These are phyloP conservation scores for Eudasyphora cyanicolor DNA, from an alignment of 2,888 invertebrate genomes.

Conservation along the genomic window DNA sequence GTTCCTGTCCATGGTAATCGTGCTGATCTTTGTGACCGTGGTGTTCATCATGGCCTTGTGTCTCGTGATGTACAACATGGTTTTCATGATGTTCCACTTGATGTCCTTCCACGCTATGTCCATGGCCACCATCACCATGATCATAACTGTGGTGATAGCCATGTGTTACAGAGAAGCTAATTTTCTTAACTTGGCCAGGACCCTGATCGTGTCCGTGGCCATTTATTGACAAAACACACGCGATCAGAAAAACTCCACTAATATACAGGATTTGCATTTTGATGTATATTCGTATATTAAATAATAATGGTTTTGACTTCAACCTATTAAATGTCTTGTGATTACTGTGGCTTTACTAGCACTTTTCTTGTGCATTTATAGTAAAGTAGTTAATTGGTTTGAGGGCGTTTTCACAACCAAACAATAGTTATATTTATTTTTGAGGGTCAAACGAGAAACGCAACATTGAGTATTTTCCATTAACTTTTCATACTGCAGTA, in stretches of 20 bases:
- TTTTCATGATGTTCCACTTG: background rate
- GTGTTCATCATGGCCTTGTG: background rate
- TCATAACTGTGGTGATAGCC: background rate
- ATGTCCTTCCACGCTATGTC: background rate
- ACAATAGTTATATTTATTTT: too few species aligned
- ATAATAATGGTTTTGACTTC: background rate
- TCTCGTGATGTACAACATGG: background rate
- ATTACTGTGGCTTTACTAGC: background rate
- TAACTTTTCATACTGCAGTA: too few species aligned
- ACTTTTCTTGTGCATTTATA: background rate
- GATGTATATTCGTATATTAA: background rate
- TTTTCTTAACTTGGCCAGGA: background rate
- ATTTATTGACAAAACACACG: background rate
- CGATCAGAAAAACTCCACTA: background rate
- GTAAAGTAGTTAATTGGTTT: too few species aligned
- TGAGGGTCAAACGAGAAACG: too few species aligned
- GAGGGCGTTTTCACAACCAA: too few species aligned
- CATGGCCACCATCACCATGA: background rate
- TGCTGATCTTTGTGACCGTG: background rate
- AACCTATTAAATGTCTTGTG: background rate
- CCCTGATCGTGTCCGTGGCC: background rate
- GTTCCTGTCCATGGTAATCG: background rate
- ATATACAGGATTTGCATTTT: background rate
- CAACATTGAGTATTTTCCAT: too few species aligned
- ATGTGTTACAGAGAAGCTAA: background rate